Percentiles rank a stretch among this genome's conserved stretches.
Evolutionary conservation across 37 sponge, comb jelly and placozoan species (phyloP).

Genomic region (Bolinopsis microptera): DNA sequence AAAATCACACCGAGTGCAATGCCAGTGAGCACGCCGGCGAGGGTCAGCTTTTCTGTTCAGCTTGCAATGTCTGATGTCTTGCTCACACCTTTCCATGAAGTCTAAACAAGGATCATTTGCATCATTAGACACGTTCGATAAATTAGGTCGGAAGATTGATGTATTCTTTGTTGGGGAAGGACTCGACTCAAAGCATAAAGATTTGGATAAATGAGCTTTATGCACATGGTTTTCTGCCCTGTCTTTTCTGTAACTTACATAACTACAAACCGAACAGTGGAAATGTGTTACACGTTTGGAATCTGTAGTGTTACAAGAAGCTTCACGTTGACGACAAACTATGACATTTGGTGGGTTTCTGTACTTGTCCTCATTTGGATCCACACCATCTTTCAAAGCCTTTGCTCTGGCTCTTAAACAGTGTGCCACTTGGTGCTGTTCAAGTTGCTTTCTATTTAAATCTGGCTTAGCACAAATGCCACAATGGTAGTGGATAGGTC

Average conservation of each 20-base stretch:
- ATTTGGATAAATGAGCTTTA: slow-evolving; percentile 8
- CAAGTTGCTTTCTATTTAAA: slow-evolving; percentile 13
- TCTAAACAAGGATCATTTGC: slow-evolving; percentile 2
- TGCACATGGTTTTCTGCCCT: slow-evolving; percentile 57
- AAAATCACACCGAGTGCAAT: slow-evolving; percentile 44
- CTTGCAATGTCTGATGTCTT: slow-evolving; percentile 41
- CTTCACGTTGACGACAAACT: slow-evolving; percentile 30
- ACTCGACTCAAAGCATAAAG: not conserved
- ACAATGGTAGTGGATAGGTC: slow-evolving; percentile 61
- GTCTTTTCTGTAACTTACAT: slow-evolving; percentile 64
- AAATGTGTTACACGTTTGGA: slow-evolving; percentile 63
- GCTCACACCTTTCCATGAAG: slow-evolving; percentile 49
- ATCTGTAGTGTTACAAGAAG: slow-evolving; percentile 24
- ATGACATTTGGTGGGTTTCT: slow-evolving; percentile 61
- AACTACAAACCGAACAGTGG: slow-evolving; percentile 56
- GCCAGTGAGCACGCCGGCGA: slow-evolving; percentile 52
- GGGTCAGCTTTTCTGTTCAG: slow-evolving; percentile 17
- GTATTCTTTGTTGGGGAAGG: not conserved
- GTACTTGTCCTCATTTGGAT: slow-evolving; percentile 48
- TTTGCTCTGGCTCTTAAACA: slow-evolving; percentile 10
- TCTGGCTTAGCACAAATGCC: slow-evolving; percentile 55
- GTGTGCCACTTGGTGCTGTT: not conserved
- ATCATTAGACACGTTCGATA: slow-evolving; percentile 4
- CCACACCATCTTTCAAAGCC: not conserved
- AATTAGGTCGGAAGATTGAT: slow-evolving; percentile 13